Evolutionary conservation across 2,113 vertebrate genomes (phyloP).

Genomic region (Pseudolaguvia tuberculata): DNA sequence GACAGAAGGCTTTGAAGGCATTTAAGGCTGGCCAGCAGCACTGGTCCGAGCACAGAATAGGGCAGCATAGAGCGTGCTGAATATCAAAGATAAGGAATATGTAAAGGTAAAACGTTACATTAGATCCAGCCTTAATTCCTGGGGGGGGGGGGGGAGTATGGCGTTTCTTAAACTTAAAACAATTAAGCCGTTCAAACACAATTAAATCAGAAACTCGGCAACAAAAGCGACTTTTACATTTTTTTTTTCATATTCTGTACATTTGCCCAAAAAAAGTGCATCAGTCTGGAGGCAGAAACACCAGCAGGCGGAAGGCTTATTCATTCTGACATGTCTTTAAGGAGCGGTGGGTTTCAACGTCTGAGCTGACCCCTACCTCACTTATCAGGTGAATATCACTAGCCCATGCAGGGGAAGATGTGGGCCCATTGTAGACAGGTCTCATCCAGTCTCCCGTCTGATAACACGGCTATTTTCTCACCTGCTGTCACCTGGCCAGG

Average conservation of each 20-base stretch:
- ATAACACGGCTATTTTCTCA: conserved; percentile 40
- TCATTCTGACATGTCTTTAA: conserved; percentile 37
- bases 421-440: conserved; percentile 38
- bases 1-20: conserved; percentile 72
- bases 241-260: conserved; percentile 4
- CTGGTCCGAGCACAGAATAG: conserved; percentile 54
- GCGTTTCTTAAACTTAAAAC: conserved; percentile 32
- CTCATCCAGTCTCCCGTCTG: conserved; percentile 25
- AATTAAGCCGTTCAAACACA: conserved; percentile 40
- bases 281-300: background rate
- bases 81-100: background rate
- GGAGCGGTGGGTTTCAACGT: conserved; percentile 23
- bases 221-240: background rate
- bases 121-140: conserved; percentile 14
- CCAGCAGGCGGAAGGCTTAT: background rate
- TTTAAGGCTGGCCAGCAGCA: conserved; percentile 67
- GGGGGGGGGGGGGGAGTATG: conserved; percentile 20
- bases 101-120: background rate
- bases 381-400: conserved; percentile 35
- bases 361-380: conserved; percentile 35
- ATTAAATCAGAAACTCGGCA: conserved; percentile 24
- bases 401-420: conserved; percentile 29
- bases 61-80: conserved; percentile 18
- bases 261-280: conserved; percentile 15
- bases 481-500: conserved; percentile 48